These are phyloP conservation scores for Condylostylus longicornis DNA, from an alignment of 1,140 invertebrate species.

Conservation along the genomic window DNA sequence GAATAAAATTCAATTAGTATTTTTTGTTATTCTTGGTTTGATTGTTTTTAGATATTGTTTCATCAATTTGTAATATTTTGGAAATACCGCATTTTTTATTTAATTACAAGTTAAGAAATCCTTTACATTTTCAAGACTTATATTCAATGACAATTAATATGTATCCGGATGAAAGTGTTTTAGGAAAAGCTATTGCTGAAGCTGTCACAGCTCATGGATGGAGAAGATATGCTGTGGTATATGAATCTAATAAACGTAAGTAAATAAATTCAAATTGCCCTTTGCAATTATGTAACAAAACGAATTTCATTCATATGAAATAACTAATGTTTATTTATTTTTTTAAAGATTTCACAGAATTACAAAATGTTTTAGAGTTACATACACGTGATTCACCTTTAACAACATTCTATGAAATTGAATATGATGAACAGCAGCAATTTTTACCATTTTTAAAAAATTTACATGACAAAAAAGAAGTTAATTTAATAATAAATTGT, in stretches of 20 bases:
- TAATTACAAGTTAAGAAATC: constrained; percentile 47
- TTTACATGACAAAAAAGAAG: constrained; percentile 51
- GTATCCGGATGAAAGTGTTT: constrained; percentile 52
- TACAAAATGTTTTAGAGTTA: constrained; percentile 72
- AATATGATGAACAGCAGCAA: constrained; percentile 44
- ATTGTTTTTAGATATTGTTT: constrained; percentile 42
- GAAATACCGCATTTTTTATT: constrained; percentile 59
- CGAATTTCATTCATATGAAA: no score
- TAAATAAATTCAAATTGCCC: no score
- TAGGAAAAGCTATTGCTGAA: constrained; percentile 56
- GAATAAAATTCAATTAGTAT: no score
- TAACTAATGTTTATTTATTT: no score
- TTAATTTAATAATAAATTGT: constrained; percentile 68
- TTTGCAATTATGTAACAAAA: no score
- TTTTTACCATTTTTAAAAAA: constrained; percentile 62
- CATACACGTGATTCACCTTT: constrained; percentile 46
- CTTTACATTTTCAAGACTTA: constrained; percentile 34
- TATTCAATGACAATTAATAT: constrained; percentile 46
- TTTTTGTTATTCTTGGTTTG: neutral
- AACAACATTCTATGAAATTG: constrained; percentile 44
- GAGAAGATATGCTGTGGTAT: constrained; percentile 65
- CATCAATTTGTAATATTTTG: constrained; percentile 51
- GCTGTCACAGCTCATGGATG: constrained; percentile 59
- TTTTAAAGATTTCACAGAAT: constrained; percentile 56
- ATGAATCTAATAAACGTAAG: constrained; percentile 56